These are phyloP conservation scores for Acrocephalus scirpaceus DNA, from an alignment of 2,797 vertebrate genomes.

Conservation along the genomic window DNA sequence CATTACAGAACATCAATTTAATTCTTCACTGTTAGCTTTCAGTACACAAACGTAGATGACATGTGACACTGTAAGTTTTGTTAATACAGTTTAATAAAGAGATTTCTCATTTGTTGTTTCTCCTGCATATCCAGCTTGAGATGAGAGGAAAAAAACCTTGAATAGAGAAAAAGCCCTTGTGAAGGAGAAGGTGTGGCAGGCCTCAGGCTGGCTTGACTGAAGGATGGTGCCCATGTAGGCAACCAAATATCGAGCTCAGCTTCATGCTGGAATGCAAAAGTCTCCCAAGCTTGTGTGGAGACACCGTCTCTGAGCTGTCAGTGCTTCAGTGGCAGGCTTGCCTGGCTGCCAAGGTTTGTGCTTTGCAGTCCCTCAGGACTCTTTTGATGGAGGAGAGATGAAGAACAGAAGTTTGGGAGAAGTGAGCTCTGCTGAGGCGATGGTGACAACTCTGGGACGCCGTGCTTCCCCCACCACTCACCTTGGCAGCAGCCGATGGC, in stretches of 20 bases:
- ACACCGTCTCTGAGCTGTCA: not conserved
- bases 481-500: not conserved
- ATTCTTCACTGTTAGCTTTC: not conserved
- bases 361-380: not conserved
- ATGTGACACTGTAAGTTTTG: not conserved
- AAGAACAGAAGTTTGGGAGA: not conserved
- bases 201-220: not conserved
- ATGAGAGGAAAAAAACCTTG: not conserved
- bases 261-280: not conserved
- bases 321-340: not conserved
- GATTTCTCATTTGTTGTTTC: not conserved
- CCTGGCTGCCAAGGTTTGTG: not conserved
- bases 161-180: not conserved
- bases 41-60: not conserved
- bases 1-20: not conserved
- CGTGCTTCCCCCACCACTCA: fast-evolving
- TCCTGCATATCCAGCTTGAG: not conserved
- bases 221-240: not conserved
- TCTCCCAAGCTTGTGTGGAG: not conserved
- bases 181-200: not conserved
- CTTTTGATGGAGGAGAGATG: not conserved
- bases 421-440: not conserved
- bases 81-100: not conserved
- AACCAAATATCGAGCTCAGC: not conserved
- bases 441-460: not conserved